Conservation (phyloP, 2,888 invertebrate species). For the Coelogynopora nodosa region DNA sequence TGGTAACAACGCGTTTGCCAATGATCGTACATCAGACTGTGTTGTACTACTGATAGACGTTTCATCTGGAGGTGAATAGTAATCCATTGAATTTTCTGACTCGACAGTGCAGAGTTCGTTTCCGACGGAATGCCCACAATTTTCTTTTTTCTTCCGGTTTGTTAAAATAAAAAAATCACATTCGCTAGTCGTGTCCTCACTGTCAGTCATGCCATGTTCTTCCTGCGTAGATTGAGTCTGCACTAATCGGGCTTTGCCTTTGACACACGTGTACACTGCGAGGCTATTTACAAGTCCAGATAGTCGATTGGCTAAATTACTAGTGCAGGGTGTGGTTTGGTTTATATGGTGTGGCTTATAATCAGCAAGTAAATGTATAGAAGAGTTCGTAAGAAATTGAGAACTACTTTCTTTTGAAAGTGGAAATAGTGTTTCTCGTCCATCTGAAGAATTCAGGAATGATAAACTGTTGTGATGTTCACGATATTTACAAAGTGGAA, state of each 20-base stretch:
- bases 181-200: neutral
- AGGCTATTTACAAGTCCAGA: neutral
- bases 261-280: constrained; percentile 32
- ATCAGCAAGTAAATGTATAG: neutral
- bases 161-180: neutral
- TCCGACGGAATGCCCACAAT: neutral
- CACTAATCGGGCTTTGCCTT: constrained; percentile 27
- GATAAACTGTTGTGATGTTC: neutral
- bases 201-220: neutral
- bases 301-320: neutral
- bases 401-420: neutral
- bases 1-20: neutral
- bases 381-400: constrained; percentile 3
- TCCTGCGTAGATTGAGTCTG: constrained; percentile 16
- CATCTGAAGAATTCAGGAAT: neutral
- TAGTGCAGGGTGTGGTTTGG: neutral
- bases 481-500: neutral
- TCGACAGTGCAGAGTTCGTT: neutral
- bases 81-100: constrained; percentile 41
- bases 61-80: constrained; percentile 44
- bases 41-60: neutral
- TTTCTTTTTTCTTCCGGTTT: neutral
- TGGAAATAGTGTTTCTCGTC: neutral
- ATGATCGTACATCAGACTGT: constrained; percentile 34
- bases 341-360: neutral